Evolutionary conservation across 2,113 vertebrate genomes (phyloP).

Genomic region (Xenopus laevis): DNA sequence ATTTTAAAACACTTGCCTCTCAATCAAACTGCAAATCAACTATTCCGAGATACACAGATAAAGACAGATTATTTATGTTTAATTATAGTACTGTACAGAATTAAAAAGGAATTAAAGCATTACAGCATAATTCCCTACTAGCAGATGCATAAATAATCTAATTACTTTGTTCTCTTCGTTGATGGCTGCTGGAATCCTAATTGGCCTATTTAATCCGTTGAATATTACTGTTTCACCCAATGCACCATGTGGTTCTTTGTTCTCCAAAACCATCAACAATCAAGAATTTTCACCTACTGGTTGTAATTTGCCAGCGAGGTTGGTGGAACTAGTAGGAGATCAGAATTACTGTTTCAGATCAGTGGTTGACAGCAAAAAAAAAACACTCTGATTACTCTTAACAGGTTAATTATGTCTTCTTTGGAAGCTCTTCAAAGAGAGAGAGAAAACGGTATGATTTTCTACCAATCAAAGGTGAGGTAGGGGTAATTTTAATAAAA

Average conservation of each 20-base stretch:
- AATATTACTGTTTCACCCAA: slow-evolving; percentile 26
- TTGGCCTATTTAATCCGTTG: slow-evolving; percentile 48
- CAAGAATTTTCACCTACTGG: slow-evolving; percentile 43
- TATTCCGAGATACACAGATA: too few species aligned
- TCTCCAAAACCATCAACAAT: slow-evolving; percentile 47
- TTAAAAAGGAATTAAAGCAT: neutral
- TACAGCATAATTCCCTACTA: slow-evolving; percentile 44
- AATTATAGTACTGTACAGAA: slow-evolving; percentile 15
- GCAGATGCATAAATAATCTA: slow-evolving; percentile 26
- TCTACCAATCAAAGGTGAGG: slow-evolving; percentile 22
- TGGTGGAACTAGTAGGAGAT: slow-evolving; percentile 33
- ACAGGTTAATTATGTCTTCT: slow-evolving; percentile 29
- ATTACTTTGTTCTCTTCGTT: slow-evolving; percentile 43
- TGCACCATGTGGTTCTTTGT: slow-evolving; percentile 12
- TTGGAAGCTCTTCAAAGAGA: slow-evolving; percentile 24
- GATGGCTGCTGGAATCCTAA: slow-evolving; percentile 47
- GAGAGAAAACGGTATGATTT: slow-evolving; percentile 10
- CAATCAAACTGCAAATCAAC: too few species aligned
- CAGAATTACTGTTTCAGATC: slow-evolving; percentile 22
- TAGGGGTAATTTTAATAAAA: slow-evolving; percentile 4
- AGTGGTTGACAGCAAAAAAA: slow-evolving; percentile 25
- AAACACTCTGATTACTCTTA: slow-evolving; percentile 31
- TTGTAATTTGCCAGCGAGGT: slow-evolving; percentile 41
- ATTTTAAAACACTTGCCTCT: too few species aligned
- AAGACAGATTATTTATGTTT: slow-evolving; percentile 23